Evolutionary conservation across 2,113 vertebrate species (phyloP), one percentile per base, ranked within the genome.

Genomic region (Thamnaconus septentrionalis): DNA sequence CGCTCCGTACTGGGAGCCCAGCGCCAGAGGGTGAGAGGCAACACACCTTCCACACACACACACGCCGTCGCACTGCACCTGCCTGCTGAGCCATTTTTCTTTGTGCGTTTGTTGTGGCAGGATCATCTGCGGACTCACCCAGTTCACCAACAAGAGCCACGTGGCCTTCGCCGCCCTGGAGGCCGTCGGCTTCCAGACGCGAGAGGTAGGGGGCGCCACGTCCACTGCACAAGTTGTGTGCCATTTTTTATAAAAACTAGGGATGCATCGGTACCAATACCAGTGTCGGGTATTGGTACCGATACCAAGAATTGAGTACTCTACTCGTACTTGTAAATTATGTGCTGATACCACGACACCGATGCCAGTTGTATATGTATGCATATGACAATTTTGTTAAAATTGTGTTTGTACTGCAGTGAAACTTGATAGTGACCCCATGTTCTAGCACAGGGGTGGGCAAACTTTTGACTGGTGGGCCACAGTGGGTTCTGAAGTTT

Each of bases 1-100:
- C 9, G 96, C 96, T 40, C 96, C 96, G 4, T 97, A 98, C 71
- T 98, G 96, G 96, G 96, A 98, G 64, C 94, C 96, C 57, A 98
- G 93, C 68, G 96, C 96, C 12, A 92, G 96, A 90, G 96, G 96
- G 96, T 98, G 86, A 89, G 66, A 40, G 18, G 18, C 18, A 31
- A 31, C 39, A 41, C 83, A 87, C n/a, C 49, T 0, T 8, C 1
- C 0, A 3, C 31, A 40, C 3, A 1, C 0, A 7, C 8, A 0
- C 8, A 41, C 5, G 12, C 5, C 5, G 6, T 10, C 3, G 0
- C 5, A n/a, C 56, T 10, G 3, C 11, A 49, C 3, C 2, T 4
- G 5, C 9, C 40, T 48, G 7, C 5, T 6, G 4, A 52, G 50
- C 53, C 41, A 4, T 12, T 4, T 3, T 4, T 50, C 39, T 54